Conservation (phyloP, 2,888 invertebrate species). For the Cheilosia scutellata region DNA sequence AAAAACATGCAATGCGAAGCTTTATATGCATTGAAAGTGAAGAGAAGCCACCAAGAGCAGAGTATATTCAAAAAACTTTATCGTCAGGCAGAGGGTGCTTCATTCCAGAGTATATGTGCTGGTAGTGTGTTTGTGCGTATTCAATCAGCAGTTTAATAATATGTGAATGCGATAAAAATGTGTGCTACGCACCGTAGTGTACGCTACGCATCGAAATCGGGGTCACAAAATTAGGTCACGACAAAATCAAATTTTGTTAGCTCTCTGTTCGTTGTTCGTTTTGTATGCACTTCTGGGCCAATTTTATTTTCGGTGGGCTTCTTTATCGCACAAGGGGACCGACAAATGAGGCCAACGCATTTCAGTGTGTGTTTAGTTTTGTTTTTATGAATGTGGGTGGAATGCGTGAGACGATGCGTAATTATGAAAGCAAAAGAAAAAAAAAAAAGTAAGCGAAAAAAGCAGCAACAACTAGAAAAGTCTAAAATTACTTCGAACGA, state of each 20-base stretch:
- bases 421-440: constrained; percentile 24
- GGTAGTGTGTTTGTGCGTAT: constrained; percentile 10
- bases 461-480: constrained; percentile 17
- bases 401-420: constrained; percentile 63
- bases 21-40: background rate
- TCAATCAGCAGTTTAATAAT: background rate
- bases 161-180: constrained; percentile 38
- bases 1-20: constrained; percentile 23
- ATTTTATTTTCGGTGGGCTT: constrained; percentile 41
- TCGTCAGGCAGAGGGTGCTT: constrained; percentile 61
- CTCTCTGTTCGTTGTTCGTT: constrained; percentile 43
- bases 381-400: constrained; percentile 51
- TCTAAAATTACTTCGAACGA: constrained; percentile 39
- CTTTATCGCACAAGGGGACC: constrained; percentile 51
- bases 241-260: constrained; percentile 66
- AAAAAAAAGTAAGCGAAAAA: background rate
- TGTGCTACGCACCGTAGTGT: constrained; percentile 34
- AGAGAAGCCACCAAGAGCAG: constrained; percentile 9
- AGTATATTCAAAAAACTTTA: constrained; percentile 14
- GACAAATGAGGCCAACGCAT: constrained; percentile 66
- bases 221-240: constrained; percentile 69
- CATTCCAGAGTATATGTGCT: constrained; percentile 6
- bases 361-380: constrained; percentile 29
- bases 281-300: constrained; percentile 70
- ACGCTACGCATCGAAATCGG: constrained; percentile 54